Percentiles rank a stretch among this genome's conserved stretches.
phyloP scores from a whole-genome alignment of 2,113 vertebrate species.

The Candoia aspera region DNA sequence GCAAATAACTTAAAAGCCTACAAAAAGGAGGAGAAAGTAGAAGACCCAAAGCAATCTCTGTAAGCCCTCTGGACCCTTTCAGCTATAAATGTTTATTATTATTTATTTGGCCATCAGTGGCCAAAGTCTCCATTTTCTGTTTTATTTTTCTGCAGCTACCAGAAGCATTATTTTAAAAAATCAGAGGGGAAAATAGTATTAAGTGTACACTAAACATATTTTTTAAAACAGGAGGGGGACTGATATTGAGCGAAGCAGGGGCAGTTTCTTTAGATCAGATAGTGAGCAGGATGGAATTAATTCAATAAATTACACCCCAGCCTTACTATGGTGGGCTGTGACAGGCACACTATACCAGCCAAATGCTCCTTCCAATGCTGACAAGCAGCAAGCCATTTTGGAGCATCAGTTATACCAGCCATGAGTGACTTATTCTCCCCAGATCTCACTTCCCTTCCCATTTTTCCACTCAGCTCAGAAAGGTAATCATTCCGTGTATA shows the following conservation, averaged over 20 bases:
- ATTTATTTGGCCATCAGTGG: neutral
- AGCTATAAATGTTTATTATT: conserved; percentile 53
- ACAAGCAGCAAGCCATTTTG: neutral
- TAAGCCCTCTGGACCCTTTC: conserved; percentile 57
- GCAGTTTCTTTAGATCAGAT: neutral
- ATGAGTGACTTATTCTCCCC: conserved; percentile 46
- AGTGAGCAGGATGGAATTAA: conserved; percentile 10
- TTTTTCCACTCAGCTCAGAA: conserved; percentile 22
- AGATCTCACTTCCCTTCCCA: neutral
- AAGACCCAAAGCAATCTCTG: conserved; percentile 65
- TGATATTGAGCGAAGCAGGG: neutral
- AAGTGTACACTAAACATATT: neutral
- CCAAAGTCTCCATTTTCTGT: neutral
- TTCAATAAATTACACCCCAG: conserved; percentile 25
- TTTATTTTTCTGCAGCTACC: neutral
- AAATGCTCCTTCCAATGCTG: neutral
- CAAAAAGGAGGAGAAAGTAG: conserved; percentile 37
- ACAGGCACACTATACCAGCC: neutral
- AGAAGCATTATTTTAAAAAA: conserved; percentile 14
- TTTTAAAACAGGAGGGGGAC: neutral
- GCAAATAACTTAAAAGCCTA: conserved; percentile 62
- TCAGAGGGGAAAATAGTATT: neutral
- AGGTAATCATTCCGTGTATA: conserved; percentile 59
- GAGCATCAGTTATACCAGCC: conserved; percentile 23
- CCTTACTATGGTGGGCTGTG: neutral